Conservation (phyloP, 2,888 invertebrate species). For the Sericinus montela region DNA sequence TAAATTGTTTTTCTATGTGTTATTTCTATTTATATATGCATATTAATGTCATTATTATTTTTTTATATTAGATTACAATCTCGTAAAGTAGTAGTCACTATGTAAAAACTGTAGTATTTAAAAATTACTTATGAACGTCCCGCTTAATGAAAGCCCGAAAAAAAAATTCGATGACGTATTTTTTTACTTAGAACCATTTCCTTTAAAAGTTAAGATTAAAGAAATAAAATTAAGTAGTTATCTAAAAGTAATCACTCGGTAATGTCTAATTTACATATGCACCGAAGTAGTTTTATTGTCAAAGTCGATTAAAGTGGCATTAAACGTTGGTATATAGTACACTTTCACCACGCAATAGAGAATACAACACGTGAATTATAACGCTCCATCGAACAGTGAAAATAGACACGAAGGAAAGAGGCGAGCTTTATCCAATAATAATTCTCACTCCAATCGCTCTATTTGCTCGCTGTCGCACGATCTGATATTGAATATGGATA, state of each 20-base stretch:
- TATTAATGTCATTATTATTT: too few species aligned
- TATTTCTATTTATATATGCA: too few species aligned
- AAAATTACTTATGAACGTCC: too few species aligned
- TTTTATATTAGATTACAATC: too few species aligned
- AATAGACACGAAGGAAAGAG: constrained; percentile 66
- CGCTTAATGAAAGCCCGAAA: too few species aligned
- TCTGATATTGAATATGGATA: constrained; percentile 78
- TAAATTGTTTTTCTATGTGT: too few species aligned
- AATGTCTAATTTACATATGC: constrained; percentile 1
- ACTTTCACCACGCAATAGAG: constrained; percentile 33
- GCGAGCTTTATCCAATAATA: constrained; percentile 74
- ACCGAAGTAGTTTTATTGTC: background rate
- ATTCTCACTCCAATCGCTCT: constrained; percentile 75
- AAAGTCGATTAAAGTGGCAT: constrained; percentile 20
- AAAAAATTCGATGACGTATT: too few species aligned
- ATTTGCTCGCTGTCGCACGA: constrained; percentile 72
- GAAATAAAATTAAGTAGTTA: background rate
- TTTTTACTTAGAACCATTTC: too few species aligned
- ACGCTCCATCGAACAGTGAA: constrained; percentile 58
- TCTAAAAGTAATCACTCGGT: background rate
- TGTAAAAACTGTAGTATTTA: too few species aligned
- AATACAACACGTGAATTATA: constrained; percentile 62
- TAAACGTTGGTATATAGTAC: constrained; percentile 36
- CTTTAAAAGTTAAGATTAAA: background rate
- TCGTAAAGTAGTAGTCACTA: too few species aligned